These are phyloP conservation scores for Hylia prasina DNA, from an alignment of 2,113 vertebrate species.

Conservation along the genomic window DNA sequence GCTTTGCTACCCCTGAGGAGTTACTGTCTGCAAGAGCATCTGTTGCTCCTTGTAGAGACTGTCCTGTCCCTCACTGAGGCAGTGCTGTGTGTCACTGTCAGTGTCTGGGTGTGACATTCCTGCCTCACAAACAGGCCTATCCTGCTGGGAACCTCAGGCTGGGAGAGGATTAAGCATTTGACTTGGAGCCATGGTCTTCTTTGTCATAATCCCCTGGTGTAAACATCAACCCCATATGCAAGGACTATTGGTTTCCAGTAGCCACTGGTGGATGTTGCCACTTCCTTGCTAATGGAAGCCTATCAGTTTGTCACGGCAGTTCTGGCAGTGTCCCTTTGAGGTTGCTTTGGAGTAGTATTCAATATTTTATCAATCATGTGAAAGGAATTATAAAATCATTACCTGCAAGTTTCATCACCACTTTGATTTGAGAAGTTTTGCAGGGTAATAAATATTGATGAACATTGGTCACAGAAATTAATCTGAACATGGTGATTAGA, in stretches of 20 bases:
- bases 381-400: slow-evolving; percentile 41
- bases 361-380: slow-evolving; percentile 34
- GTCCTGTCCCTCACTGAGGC: accelerated
- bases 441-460: slow-evolving; percentile 26
- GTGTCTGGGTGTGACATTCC: background rate
- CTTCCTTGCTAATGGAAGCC: background rate
- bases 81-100: accelerated
- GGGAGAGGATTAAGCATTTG: background rate
- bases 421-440: background rate
- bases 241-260: background rate
- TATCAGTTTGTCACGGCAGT: background rate
- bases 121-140: background rate
- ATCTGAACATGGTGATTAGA: background rate
- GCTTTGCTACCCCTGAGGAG: background rate
- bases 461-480: background rate
- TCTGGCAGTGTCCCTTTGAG: background rate
- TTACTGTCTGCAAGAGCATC: background rate
- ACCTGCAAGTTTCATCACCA: background rate
- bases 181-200: background rate
- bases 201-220: background rate
- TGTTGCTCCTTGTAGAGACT: background rate
- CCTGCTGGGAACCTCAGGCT: background rate
- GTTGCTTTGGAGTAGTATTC: background rate
- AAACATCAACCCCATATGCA: background rate
- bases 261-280: background rate